phyloP scores from a whole-genome alignment of 2,888 invertebrate genomes.

The Octodonta nipae region DNA sequence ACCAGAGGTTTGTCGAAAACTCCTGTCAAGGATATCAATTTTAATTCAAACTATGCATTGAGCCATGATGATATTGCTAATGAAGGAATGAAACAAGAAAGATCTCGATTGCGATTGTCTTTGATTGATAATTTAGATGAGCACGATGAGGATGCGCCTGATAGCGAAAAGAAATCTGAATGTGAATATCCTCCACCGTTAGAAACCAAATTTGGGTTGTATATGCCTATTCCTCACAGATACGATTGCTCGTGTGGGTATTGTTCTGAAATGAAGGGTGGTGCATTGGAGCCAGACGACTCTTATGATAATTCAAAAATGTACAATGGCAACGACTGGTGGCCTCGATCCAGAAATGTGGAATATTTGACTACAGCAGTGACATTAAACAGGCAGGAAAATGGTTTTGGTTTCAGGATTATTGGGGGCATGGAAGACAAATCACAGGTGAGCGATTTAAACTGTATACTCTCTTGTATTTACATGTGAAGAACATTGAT shows the following conservation, averaged over 20 bases:
- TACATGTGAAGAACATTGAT: no score
- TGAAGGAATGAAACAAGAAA: conserved; percentile 23
- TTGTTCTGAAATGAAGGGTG: conserved; percentile 24
- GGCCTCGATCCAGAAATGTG: conserved; percentile 21
- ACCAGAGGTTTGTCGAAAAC: conserved; percentile 39
- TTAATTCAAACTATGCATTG: conserved; percentile 33
- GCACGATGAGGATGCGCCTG: conserved; percentile 24
- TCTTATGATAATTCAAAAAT: conserved; percentile 21
- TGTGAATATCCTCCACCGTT: conserved; percentile 26
- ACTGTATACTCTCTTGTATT: not conserved
- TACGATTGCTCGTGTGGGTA: conserved; percentile 32
- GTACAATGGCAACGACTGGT: conserved; percentile 19
- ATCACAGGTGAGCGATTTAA: conserved; percentile 53
- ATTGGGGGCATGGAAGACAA: conserved; percentile 97
- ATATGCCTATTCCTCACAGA: conserved; percentile 29
- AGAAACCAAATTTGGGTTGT: conserved; percentile 29
- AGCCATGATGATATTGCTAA: conserved; percentile 24
- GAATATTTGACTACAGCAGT: conserved; percentile 39
- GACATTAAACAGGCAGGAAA: conserved; percentile 74
- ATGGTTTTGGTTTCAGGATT: conserved; percentile 95
- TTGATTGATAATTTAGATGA: conserved; percentile 32
- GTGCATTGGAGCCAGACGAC: conserved; percentile 15
- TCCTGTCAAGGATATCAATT: conserved; percentile 40
- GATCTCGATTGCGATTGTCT: conserved; percentile 26
- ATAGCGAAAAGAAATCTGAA: conserved; percentile 26